Conservation (phyloP, 2,113 vertebrate species). For the Sylvietta virens region DNA sequence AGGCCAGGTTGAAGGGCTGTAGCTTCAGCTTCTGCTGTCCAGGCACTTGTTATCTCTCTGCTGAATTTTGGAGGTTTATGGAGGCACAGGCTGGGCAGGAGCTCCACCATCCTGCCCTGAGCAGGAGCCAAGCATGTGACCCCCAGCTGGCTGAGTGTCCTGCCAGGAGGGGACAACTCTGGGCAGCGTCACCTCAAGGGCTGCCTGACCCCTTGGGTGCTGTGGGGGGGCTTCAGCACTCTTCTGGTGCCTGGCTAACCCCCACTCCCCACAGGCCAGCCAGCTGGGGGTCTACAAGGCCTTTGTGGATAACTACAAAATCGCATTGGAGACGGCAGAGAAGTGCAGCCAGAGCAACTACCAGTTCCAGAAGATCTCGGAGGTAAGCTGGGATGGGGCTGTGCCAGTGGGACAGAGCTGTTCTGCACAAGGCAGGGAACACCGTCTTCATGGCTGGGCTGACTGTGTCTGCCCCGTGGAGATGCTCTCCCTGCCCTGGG, state of each 20-base stretch:
- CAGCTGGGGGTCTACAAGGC: conserved; percentile 96
- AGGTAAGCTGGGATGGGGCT: conserved; percentile 73
- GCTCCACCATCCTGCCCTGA: neutral
- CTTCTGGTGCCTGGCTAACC: neutral
- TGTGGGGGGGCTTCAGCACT: neutral
- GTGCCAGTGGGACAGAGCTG: neutral
- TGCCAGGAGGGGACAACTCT: neutral
- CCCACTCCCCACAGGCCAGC: conserved; percentile 78
- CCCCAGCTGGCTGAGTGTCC: neutral
- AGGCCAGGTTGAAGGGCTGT: neutral
- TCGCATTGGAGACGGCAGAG: conserved; percentile 89
- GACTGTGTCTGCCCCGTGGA: fast-evolving
- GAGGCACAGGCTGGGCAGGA: neutral
- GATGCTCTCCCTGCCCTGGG: neutral
- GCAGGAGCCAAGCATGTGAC: neutral
- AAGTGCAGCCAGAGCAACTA: conserved; percentile 94
- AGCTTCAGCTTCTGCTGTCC: neutral
- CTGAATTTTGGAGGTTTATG: neutral
- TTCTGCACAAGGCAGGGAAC: neutral
- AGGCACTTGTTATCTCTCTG: neutral
- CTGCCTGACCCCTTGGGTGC: neutral
- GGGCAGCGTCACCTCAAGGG: neutral
- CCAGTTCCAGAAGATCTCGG: conserved; percentile 96
- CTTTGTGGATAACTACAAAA: conserved; percentile 98
- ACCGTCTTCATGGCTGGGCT: fast-evolving